phyloP scores from a whole-genome alignment of 2,797 vertebrate species.

The Tapirus indicus region DNA sequence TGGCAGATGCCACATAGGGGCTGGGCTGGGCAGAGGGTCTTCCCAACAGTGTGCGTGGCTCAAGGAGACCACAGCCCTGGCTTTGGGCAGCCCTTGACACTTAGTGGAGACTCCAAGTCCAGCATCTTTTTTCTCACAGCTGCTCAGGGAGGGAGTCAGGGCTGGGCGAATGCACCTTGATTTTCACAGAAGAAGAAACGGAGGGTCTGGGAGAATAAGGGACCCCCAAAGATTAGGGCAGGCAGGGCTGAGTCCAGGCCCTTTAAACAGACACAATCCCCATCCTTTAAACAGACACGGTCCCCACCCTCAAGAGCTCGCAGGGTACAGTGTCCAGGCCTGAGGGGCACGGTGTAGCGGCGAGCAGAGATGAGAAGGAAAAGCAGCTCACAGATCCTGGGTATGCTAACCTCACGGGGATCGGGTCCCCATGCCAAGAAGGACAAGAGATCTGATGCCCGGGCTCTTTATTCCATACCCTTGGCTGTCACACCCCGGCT shows the following conservation, averaged over 20 bases:
- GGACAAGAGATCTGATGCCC: background rate
- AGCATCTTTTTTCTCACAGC: background rate
- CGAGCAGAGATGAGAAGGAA: background rate
- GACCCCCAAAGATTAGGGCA: fast-evolving
- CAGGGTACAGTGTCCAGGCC: background rate
- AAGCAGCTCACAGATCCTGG: background rate
- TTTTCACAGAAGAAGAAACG: background rate
- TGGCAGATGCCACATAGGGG: fast-evolving
- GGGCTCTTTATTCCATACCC: background rate
- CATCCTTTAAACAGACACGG: no score
- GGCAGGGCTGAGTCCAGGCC: background rate
- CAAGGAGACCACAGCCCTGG: background rate
- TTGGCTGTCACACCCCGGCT: background rate
- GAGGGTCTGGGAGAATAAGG: background rate
- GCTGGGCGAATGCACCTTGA: background rate
- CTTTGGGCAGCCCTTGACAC: fast-evolving
- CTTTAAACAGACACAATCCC: background rate
- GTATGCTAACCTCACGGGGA: no score
- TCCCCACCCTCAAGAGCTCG: background rate
- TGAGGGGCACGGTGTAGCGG: fast-evolving
- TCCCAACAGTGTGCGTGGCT: fast-evolving
- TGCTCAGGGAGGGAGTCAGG: background rate
- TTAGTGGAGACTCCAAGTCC: no score
- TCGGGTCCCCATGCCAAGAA: fast-evolving
- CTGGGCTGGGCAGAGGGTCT: background rate